Base-by-base conservation (phyloP, 2,888 invertebrate genomes). In the Agrotis clavis region DNA sequence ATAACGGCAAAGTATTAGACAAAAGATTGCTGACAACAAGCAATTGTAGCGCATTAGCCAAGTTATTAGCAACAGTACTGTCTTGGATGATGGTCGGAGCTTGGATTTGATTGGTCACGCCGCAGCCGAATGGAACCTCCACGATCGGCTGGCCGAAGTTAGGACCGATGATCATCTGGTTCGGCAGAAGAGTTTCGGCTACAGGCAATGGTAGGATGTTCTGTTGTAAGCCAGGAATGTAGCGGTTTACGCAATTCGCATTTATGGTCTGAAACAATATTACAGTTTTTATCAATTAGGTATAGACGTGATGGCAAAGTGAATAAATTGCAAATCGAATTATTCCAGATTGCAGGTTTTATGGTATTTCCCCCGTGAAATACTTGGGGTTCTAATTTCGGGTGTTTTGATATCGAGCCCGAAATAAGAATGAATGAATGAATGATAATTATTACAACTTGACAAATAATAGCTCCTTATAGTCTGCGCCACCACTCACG, bases 31-130 rank as follows among this genome's bases (percentile, higher is more conserved):
- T 94, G 0, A 95, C 95, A 0, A 95, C 92, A 1, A 95, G 68
- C 25, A 95, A 81, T 59, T 95, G 95, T 5, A 95, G 79, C 0
- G 94, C 92, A 75, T 95, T 94, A 0, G 95, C 95, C 41, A 95
- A 70, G 61, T 92, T 95, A 62, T 92, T 95, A 0, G 94, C 94
- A 0, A 95, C 94, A 3, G 92, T 90, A 61, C 92, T 93, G 21
- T 95, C 95, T 74, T 94, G 93, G 2, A 93, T 90, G 0, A 94
- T 89, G 0, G 92, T 92, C 0, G 90, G 85, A 0, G 89, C 77
- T 60, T 87, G 85, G 53, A 85, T 68, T 14, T 78, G 81, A 57
- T 86, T 86, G n/a, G 89, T 80, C 1, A n/a, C n/a, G n/a, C n/a
- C n/a, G n/a, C n/a, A n/a, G 4, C 86, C 88, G 25, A 84, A 86